Evolutionary conservation across 92 coral and sea anemone genomes (phyloP), one percentile per base, ranked within the genome.

Genomic region (Siderastrea radians): DNA sequence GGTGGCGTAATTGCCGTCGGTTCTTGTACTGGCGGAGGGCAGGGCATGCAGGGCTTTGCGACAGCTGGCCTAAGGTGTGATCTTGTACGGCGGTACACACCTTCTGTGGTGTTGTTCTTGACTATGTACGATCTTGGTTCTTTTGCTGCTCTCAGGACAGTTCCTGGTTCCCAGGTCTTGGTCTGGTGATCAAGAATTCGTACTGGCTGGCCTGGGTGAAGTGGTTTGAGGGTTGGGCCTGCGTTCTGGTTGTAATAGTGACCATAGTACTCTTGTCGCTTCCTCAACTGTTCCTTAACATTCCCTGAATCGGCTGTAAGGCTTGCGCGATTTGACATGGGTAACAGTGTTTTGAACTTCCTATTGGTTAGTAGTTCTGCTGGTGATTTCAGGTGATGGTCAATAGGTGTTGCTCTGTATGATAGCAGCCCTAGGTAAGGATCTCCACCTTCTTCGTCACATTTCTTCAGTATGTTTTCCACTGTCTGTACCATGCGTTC

Each of bases 71-170:
- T 69, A 86, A 62, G 55, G 75, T 90, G 93, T 57, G 84, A 70
- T 53, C 92, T 79, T 15, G 90, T 93, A 57, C 94, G 90, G 48
- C 92, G 80, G 83, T 87, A 84, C 51, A 84, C 86, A 17, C 78
- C 89, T 57, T 60, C 84, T 86, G 94, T 79, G 46, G 47, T 87
- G 76, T 66, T 68, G 38, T 91, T 87, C 54, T 47, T 73, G 68
- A 87, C 91, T 26, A 75, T 93, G 87, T 87, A 90, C 60, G 92
- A 90, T 67, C 94, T 83, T 8, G 94, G 85, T 84, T 93, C 86
- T 49, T 87, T 63, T 55, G 38, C 38, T 26, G 38, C 38, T 26
- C 38, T 26, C 38, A 26, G 38, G 38, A 26, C 38, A 26, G 38
- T 26, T 26, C 38, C 38, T 26, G 38, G 96, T 88, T 93, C 62